Evolutionary conservation across 2,113 vertebrate species (phyloP).

Genomic region (Triplophysa dalaica): DNA sequence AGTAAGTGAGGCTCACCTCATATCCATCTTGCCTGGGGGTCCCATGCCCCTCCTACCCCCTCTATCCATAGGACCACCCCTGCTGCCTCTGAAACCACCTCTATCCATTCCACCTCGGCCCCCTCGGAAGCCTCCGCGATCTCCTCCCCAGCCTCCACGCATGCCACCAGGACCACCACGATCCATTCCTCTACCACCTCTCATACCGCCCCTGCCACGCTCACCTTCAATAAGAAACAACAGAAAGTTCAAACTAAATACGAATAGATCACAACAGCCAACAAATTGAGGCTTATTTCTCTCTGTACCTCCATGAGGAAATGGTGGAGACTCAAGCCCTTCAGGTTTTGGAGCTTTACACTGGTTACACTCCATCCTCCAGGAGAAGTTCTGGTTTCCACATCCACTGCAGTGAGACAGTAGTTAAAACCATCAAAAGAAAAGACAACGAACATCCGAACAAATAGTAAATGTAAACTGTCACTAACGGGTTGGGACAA

Average conservation of each 20-base stretch:
- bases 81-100: slow-evolving; percentile 85
- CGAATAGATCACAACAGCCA: not conserved
- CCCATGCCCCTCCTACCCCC: slow-evolving; percentile 76
- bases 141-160: slow-evolving; percentile 87
- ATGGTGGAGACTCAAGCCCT: slow-evolving; percentile 85
- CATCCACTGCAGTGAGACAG: slow-evolving; percentile 79
- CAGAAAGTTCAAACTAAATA: not conserved
- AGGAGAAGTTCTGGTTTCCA: slow-evolving; percentile 97
- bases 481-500: slow-evolving; percentile 92
- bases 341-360: slow-evolving; percentile 98
- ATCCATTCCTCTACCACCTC: slow-evolving; percentile 90
- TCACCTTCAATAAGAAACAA: slow-evolving; percentile 73
- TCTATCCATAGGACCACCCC: slow-evolving; percentile 88
- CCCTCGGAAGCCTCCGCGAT: slow-evolving; percentile 83
- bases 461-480: not conserved
- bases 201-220: slow-evolving; percentile 87
- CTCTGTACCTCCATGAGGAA: slow-evolving; percentile 70
- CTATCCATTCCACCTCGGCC: slow-evolving; percentile 89
- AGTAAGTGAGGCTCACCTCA: slow-evolving; percentile 54
- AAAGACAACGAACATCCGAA: not conserved
- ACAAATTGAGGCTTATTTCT: not conserved
- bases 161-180: slow-evolving; percentile 87
- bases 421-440: not conserved
- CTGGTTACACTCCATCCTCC: slow-evolving; percentile 98
- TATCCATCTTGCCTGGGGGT: slow-evolving; percentile 61